A percentile compares a stretch with the other conserved stretches of the same genome.
Conservation (phyloP, 1,140 invertebrate species). For the Elymnias hypermnestra region DNA sequence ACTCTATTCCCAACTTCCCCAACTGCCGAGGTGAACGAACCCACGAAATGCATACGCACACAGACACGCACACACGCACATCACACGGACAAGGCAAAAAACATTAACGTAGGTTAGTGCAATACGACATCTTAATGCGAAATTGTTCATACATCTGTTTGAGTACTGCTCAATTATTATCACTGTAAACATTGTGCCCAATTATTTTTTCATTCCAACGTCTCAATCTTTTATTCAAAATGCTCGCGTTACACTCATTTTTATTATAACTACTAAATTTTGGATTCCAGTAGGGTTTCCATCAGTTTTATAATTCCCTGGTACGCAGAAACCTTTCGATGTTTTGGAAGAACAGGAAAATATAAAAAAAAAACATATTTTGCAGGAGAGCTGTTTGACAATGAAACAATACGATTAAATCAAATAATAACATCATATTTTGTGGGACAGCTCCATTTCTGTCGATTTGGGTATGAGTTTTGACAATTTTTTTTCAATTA, state of each 20-base stretch:
- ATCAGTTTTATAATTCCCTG: neutral
- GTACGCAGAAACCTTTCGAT: no score
- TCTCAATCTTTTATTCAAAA: neutral
- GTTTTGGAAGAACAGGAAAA: no score
- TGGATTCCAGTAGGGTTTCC: neutral
- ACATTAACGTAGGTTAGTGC: constrained; percentile 62
- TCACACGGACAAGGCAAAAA: constrained; percentile 33
- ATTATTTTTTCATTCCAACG: no score
- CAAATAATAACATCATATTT: no score
- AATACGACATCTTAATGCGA: constrained; percentile 8
- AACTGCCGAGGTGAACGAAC: constrained; percentile 70
- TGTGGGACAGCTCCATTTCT: no score
- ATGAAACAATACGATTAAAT: no score
- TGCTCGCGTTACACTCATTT: neutral
- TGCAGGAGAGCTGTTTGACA: no score
- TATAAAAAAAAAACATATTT: no score
- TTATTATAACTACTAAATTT: neutral
- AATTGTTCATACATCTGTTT: constrained; percentile 1
- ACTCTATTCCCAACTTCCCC: constrained; percentile 63
- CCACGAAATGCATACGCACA: constrained; percentile 67
- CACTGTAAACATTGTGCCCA: neutral
- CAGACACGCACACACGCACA: constrained; percentile 26
- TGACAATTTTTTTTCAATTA: no score
- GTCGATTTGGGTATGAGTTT: no score
- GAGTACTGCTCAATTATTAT: neutral